Base-by-base conservation (phyloP, 2,797 vertebrate genomes). In the Bucorvus abyssinicus region DNA sequence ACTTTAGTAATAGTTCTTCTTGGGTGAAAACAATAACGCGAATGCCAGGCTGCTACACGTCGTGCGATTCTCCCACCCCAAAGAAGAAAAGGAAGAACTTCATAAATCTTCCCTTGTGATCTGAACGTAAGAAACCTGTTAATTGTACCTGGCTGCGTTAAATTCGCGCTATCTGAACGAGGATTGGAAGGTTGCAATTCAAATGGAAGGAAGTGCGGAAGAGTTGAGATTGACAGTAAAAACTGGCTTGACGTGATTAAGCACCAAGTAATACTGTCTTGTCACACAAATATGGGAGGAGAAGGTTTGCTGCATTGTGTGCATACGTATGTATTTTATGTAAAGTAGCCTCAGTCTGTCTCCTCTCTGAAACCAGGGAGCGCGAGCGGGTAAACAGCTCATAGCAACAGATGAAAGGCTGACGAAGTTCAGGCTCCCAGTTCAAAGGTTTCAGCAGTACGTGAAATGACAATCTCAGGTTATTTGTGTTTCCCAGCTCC, bases 241-340 rank as follows among this genome's bases (percentile, higher is more conserved):
- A 96, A 91, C 56, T 91, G 93, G 52, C 87, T 79, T 83, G 87
- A 96, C 44, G 11, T 64, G 91, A 96, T 96, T 94, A 96, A 96
- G 93, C 6, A 60, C 80, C 87, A 73, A 65, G 52, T 91, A 91
- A 87, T 83, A 75, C 15, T 80, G 73, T 68, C 87, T 80, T 56
- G 88, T 70, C 73, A 67, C 79, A 64, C 52, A 49, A 29, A 87
- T 55, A 68, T 7, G 23, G 67, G 21, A 32, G 65, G 82, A n/a
- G 36, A 71, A 21, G 44, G 57, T 19, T 49, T 93, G 75, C 68
- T 73, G 80, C 89, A 2, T 26, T 38, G 87, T 38, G 26, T 30
- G 53, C 0, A 0, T 50, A 40, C 32, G 20, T 53, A 45, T 26
- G 59, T 83, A 53, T 90, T 74, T 88, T 95, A 91, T 92, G 90